Percentiles rank a stretch among this genome's conserved stretches.
Conservation (phyloP, 2,797 vertebrate species). For the Apogon talboti region DNA sequence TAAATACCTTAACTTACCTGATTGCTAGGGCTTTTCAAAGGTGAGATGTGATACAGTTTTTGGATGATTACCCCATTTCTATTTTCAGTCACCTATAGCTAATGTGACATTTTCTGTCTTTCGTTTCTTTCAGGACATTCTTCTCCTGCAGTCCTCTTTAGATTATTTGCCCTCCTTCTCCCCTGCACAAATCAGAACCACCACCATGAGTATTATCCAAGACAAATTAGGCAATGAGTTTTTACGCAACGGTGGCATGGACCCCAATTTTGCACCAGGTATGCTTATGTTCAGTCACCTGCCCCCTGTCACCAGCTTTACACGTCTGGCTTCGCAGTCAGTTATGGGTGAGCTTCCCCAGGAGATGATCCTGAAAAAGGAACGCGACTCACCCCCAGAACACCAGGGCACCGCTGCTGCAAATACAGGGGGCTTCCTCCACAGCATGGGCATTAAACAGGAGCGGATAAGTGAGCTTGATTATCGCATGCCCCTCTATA, state of each 20-base stretch:
- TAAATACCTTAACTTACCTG: background rate
- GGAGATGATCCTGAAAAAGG: conserved; percentile 98
- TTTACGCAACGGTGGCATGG: conserved; percentile 93
- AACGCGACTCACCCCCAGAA: conserved; percentile 89
- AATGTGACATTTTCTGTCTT: conserved; percentile 15
- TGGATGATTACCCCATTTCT: conserved; percentile 1
- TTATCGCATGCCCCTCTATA: conserved; percentile 85
- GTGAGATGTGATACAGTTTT: background rate
- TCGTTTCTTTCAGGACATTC: conserved; percentile 73
- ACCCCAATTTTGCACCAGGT: conserved; percentile 92
- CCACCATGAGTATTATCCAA: conserved; percentile 89
- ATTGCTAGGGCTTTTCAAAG: background rate
- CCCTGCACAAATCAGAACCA: conserved; percentile 69
- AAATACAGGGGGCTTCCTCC: conserved; percentile 81
- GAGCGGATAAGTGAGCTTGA: conserved; percentile 93
- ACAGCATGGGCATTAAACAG: conserved; percentile 94
- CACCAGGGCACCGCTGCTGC: conserved; percentile 62
- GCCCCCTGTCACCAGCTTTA: conserved; percentile 97
- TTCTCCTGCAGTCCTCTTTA: conserved; percentile 72
- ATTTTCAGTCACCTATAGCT: conserved; percentile 8
- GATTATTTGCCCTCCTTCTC: conserved; percentile 63
- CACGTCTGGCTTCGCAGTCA: conserved; percentile 89
- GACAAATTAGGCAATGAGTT: conserved; percentile 95
- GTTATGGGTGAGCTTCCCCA: conserved; percentile 88
- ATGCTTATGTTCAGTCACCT: conserved; percentile 99